A percentile compares a stretch with the other conserved stretches of the same genome.
These are phyloP conservation scores for Trichomycterus rosablanca DNA, from an alignment of 2,113 vertebrate genomes.

Conservation along the genomic window DNA sequence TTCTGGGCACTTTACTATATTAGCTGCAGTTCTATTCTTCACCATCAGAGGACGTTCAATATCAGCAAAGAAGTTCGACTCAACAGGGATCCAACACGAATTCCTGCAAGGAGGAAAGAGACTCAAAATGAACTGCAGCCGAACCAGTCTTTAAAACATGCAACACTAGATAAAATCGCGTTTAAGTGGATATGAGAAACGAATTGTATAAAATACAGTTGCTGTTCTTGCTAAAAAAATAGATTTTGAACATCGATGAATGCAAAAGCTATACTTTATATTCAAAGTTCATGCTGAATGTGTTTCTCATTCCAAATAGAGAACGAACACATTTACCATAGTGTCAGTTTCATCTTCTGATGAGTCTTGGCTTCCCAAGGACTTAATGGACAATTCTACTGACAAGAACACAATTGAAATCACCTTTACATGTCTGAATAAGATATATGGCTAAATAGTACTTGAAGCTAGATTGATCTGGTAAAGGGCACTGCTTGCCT, in stretches of 20 bases:
- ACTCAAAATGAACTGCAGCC: too few species aligned
- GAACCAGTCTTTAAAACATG: neutral
- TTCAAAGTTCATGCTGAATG: constrained; percentile 26
- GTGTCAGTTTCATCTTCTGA: constrained; percentile 8
- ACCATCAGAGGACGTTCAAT: constrained; percentile 83
- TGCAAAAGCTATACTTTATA: constrained; percentile 15
- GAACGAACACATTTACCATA: constrained; percentile 16
- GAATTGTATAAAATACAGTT: neutral
- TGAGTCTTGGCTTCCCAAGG: neutral
- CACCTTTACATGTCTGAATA: constrained; percentile 21
- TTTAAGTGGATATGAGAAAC: neutral
- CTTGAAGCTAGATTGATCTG: constrained; percentile 45
- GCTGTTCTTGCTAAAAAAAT: neutral
- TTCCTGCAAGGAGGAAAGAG: constrained; percentile 35
- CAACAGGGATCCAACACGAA: constrained; percentile 46
- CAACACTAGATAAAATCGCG: neutral
- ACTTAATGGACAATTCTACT: neutral
- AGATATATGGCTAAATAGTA: constrained; percentile 38
- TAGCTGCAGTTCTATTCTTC: constrained; percentile 52
- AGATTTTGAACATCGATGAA: neutral
- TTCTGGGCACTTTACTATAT: too few species aligned
- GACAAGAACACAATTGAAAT: constrained; percentile 20
- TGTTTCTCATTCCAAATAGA: constrained; percentile 19
- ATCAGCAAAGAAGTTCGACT: constrained; percentile 63
- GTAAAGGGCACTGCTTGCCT: constrained; percentile 77